phyloP scores from a whole-genome alignment of 2,113 vertebrate species.

The Odontesthes bonariensis region DNA sequence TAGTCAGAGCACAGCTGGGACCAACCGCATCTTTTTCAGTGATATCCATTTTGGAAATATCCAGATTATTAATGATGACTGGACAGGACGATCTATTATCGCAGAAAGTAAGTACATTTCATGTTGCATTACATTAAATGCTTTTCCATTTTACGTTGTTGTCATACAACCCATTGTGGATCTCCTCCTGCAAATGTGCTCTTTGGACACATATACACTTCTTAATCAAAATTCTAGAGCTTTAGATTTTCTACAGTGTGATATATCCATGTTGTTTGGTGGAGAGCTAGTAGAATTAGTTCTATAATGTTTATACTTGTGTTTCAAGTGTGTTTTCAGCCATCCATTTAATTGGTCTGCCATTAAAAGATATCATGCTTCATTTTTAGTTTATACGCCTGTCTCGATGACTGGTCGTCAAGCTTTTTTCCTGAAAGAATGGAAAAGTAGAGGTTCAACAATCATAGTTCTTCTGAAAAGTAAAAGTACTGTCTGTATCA shows the following conservation, averaged over 20 bases:
- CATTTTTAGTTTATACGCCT: not conserved
- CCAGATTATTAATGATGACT: conserved; percentile 96
- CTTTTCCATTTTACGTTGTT: not conserved
- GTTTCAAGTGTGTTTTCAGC: not conserved
- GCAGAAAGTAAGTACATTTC: conserved; percentile 91
- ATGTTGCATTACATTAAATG: not conserved
- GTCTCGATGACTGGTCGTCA: not conserved
- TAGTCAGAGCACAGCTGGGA: conserved; percentile 85
- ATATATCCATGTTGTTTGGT: not conserved
- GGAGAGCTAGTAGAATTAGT: not conserved
- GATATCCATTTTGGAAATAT: conserved; percentile 98
- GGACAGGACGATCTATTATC: conserved; percentile 89
- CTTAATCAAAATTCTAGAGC: not conserved
- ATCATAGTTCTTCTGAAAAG: not conserved
- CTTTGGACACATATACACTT: not conserved
- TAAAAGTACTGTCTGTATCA: not conserved
- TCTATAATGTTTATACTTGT: not conserved
- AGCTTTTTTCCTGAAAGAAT: not conserved
- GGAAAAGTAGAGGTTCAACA: too few species aligned
- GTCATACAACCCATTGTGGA: not conserved
- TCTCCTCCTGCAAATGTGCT: not conserved
- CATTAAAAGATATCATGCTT: not conserved
- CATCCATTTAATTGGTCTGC: not conserved
- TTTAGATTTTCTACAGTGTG: not conserved
- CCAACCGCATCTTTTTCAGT: conserved; percentile 97